Base-by-base conservation (phyloP, 2,888 invertebrate genomes). In the Hydrotaea cyrtoneurina region DNA sequence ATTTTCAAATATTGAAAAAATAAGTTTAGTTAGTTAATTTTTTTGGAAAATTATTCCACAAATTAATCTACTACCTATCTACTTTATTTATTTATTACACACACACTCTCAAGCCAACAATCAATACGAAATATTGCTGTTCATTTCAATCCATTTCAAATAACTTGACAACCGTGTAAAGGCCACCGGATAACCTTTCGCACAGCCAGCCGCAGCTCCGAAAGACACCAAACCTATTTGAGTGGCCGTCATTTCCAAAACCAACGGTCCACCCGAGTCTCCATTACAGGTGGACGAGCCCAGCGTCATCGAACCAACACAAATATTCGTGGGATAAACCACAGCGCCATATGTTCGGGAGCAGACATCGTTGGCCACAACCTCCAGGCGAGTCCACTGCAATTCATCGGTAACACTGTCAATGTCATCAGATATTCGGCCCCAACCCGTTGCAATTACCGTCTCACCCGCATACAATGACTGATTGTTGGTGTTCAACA, bases 191-290 rank as follows among this genome's bases (percentile, higher is more conserved):
- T 72, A 74, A 7, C 89, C 89, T 64, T 77, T 80, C 19, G 83
- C 80, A 46, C 89, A 90, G 8, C 90, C 88, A 7, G 72, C 39
- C 11, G 55, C 0, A 13, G 87, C 62, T n/a, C 88, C 90, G 31
- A 89, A 90, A 0, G 90, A 90, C 26, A 89, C 88, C 46, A 91
- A 86, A 82, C 91, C 91, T 72, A 91, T 66, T 26, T 89, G 87
- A 17, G 78, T n/a, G 2, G 15, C 5, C 53, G n/a, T 21, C 36
- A 77, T 74, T 5, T 10, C 21, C 46, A 87, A 78, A 8, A 88
- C 89, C 86, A 92, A 86, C 75, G 91, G 91, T 77, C 90, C 91
- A 23, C 92, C 92, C n/a, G 90, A 91, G 82, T 92, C 91, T 11
- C 91, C 91, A 17, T 86, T 87, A 87, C 91, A 91, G 53, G 89